Base-by-base conservation (phyloP, 2,888 invertebrate genomes). In the Eubasilissa splendida region DNA sequence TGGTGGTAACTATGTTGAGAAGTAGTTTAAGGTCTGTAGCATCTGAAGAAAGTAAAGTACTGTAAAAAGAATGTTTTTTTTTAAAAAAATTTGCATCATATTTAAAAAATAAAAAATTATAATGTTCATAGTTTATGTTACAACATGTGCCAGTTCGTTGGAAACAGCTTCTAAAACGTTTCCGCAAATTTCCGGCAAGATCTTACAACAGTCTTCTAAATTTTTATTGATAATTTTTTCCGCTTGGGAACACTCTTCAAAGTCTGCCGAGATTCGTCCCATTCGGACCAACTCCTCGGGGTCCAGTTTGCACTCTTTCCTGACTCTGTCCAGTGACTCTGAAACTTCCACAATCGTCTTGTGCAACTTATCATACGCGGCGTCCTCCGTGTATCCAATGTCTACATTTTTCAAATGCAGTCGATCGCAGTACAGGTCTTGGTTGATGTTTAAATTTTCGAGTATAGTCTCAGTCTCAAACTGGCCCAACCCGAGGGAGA, bases 291-390 rank as follows among this genome's bases (percentile, higher is more conserved):
- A 88, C 79, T 88, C 89, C 0, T 85, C 82, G 0, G 85, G 4
- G 52, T 90, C 88, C 4, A 90, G 82, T 1, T 88, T 87, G 0
- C 89, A 90, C 80, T 89, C 88, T 31, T 86, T 88, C 83, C 89
- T 89, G 0, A 91, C 89, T 14, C 88, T 85, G 50, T 88, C 88
- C 1, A 91, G 83, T 0, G 89, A 89, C 0, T 88, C 86, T 0
- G 90, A 87, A 0, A 90, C 88, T 65, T 90, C 89, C 0, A 87
- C 88, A 0, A 91, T 89, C 0, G 90, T 89, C 0, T 90, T 88
- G 1, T 90, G 71, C 0, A 91, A 82, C 77, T 90, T 88, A 66
- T 87, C 86, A 76, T 89, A 89, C 0, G 90, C 90, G 0, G 86
- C 56, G 1, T 76, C 14, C 22, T 66, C 87, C 33, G 87, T 84